Percentiles rank a stretch among this genome's conserved stretches.
Evolutionary conservation across 2,113 vertebrate species (phyloP).

Genomic region (Gymnobelideus leadbeateri): DNA sequence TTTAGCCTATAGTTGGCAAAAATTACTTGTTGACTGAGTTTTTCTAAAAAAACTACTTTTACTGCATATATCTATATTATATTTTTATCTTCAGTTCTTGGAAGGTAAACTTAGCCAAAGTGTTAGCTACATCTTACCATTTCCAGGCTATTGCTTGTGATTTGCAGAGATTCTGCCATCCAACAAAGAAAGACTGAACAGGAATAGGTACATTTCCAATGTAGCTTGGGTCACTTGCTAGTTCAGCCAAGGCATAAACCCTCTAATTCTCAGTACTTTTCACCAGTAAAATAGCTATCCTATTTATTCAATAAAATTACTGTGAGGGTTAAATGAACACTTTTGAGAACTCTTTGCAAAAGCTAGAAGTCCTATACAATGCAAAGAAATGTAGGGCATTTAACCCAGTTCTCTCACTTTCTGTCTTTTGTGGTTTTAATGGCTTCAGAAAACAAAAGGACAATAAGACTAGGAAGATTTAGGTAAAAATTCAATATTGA

Average conservation of each 20-base stretch:
- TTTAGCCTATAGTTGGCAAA: neutral
- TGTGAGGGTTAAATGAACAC: neutral
- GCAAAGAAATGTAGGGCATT: neutral
- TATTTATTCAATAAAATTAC: neutral
- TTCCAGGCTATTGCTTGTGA: neutral
- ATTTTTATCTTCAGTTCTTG: neutral
- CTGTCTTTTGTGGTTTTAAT: neutral
- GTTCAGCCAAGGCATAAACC: neutral
- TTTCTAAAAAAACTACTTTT: neutral
- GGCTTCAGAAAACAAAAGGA: slow-evolving; percentile 2
- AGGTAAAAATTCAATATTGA: neutral
- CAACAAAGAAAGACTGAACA: neutral
- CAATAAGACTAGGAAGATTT: neutral
- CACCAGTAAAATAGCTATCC: neutral
- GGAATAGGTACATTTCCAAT: neutral
- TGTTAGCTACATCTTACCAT: neutral
- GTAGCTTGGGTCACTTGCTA: neutral
- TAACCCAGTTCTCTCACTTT: neutral
- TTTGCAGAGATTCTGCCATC: neutral
- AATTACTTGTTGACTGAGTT: neutral
- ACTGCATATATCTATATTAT: neutral
- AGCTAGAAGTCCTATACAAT: neutral
- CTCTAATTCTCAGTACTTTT: neutral
- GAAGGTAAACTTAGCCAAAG: neutral
- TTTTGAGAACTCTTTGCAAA: neutral